Percentiles rank a stretch among this genome's conserved stretches.
These are phyloP conservation scores for Muscicapa comitata DNA, from an alignment of 2,797 vertebrate genomes.

Conservation along the genomic window DNA sequence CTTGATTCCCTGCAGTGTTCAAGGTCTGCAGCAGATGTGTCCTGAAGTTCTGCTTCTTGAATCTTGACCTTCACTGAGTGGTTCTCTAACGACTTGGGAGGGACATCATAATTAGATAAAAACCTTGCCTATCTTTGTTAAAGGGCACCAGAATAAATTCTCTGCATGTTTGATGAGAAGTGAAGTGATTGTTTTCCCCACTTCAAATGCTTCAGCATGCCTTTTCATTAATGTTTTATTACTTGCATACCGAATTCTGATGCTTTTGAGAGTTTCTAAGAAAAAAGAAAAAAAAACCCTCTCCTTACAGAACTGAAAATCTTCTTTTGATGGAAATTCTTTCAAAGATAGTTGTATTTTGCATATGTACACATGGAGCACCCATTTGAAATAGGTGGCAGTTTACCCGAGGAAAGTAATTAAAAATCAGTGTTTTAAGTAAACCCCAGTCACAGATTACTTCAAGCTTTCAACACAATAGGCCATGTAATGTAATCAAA, in stretches of 20 bases:
- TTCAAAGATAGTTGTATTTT: background rate
- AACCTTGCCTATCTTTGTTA: slow-evolving; percentile 39
- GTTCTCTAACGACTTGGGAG: slow-evolving; percentile 41
- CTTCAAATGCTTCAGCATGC: slow-evolving; percentile 37
- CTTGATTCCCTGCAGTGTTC: background rate
- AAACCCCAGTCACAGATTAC: background rate
- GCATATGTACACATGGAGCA: background rate
- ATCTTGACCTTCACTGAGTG: slow-evolving; percentile 54
- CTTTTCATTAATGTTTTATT: slow-evolving; percentile 66
- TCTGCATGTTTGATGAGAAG: slow-evolving; percentile 52
- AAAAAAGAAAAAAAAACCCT: background rate
- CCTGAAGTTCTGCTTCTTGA: slow-evolving; percentile 12
- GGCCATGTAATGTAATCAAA: background rate
- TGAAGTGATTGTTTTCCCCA: slow-evolving; percentile 56
- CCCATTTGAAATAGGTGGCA: background rate
- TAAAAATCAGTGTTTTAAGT: background rate
- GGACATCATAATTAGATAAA: slow-evolving; percentile 48
- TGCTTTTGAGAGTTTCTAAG: background rate
- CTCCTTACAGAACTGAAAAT: background rate
- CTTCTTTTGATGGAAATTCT: background rate
- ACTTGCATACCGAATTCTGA: background rate
- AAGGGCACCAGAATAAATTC: slow-evolving; percentile 56
- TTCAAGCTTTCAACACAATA: background rate
- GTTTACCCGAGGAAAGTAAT: background rate
- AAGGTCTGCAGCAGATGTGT: slow-evolving; percentile 41